Base-by-base conservation (phyloP, 2,797 vertebrate species). In the Premnoplex brunnescens region DNA sequence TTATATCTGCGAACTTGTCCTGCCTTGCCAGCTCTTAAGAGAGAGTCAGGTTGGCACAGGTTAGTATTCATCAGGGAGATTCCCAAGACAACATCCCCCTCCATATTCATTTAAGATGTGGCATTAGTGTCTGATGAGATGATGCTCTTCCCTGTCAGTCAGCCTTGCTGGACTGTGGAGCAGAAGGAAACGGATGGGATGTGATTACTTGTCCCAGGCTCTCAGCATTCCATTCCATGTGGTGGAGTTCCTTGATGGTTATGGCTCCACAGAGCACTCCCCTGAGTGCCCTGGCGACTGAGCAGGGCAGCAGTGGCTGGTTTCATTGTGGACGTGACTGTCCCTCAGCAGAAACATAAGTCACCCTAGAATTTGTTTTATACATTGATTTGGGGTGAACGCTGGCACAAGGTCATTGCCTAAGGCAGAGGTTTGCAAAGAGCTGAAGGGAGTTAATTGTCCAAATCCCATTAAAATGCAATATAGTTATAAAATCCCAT, bases 381-480 rank as follows among this genome's bases (percentile, higher is more conserved):
- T 34, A 14, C 14, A 1, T 44, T 36, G 36, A 21, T 88, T 85
- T 85, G 67, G 44, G 39, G 34, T 92, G 93, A 93, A 68, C 71
- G 3, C 6, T 49, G 73, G 36, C 60, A 90, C 32, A 63, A 91
- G 85, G 67, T 90, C 93, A 64, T 88, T 96, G 83, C 93, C 78
- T 58, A 28, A 88, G 74, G 80, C 77, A 87, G 77, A 76, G 60
- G 86, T 89, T 83, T 95, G 77, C 85, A 87, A 74, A 91, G 72
- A 86, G 56, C 41, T 79, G 46, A 76, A 90, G 48, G 39, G 79
- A 95, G 74, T 91, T 96, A 95, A 95, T 91, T 91, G 88, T 77
- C 88, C 67, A 85, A 85, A 85, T 93, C 71, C 64, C 74, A 96
- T 95, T 96, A 94, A 95, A 96, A 82, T 63, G 73, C 95, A 90